phyloP scores from a whole-genome alignment of 2,888 invertebrate genomes.

The Thelaira solivaga region DNA sequence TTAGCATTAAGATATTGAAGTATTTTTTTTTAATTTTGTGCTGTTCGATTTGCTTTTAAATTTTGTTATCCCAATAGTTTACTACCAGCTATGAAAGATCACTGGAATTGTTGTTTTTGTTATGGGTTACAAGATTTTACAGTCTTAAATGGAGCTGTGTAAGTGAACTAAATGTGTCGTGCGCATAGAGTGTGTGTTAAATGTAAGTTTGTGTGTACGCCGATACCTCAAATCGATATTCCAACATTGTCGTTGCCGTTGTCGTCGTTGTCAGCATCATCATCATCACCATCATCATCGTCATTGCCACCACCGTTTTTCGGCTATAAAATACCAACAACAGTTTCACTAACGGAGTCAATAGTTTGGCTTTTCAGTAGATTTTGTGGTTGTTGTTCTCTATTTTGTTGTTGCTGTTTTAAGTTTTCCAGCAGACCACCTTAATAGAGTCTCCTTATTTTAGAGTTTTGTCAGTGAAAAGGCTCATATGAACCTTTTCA shows the following conservation, averaged over 20 bases:
- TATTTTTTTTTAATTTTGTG: neutral
- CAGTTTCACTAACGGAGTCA: slow-evolving; percentile 45
- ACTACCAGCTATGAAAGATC: slow-evolving; percentile 54
- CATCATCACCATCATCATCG: slow-evolving; percentile 37
- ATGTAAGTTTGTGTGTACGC: too few relatives aligned
- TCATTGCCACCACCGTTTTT: slow-evolving; percentile 42
- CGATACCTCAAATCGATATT: slow-evolving; percentile 38
- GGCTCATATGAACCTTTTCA: slow-evolving; percentile 10
- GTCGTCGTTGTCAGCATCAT: neutral
- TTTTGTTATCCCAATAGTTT: slow-evolving; percentile 53
- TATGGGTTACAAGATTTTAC: slow-evolving; percentile 19
- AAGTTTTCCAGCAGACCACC: slow-evolving; percentile 52
- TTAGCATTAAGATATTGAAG: slow-evolving; percentile 60
- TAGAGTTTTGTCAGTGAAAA: slow-evolving; percentile 8
- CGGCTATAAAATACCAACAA: slow-evolving; percentile 31
- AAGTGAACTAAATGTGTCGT: slow-evolving; percentile 48
- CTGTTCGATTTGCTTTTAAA: slow-evolving; percentile 21
- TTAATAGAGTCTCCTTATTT: slow-evolving; percentile 44
- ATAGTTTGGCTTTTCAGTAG: slow-evolving; percentile 39
- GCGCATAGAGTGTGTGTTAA: slow-evolving; percentile 46
- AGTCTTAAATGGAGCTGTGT: neutral
- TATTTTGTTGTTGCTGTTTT: slow-evolving; percentile 15
- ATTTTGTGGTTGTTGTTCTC: slow-evolving; percentile 10
- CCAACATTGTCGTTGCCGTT: slow-evolving; percentile 18
- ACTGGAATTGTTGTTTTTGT: slow-evolving; percentile 9